Evolutionary conservation across 2,888 invertebrate genomes (phyloP).

Genomic region (Sinelater perroti): DNA sequence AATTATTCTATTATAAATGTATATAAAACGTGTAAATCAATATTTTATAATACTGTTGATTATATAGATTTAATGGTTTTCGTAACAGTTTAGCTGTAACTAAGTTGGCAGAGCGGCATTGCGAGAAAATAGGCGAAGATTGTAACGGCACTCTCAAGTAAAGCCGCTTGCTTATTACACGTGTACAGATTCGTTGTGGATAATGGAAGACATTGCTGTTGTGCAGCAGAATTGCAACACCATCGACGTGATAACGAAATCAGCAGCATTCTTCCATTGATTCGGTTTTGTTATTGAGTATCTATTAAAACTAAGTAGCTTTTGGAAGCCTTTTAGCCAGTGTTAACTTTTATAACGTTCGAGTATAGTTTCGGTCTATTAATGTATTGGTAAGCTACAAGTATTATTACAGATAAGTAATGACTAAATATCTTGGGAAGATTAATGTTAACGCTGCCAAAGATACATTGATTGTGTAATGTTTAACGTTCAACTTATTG

Average conservation of each 20-base stretch:
- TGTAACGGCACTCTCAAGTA: too few relatives aligned
- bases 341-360: not conserved
- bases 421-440: conserved; percentile 4
- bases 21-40: conserved; percentile 32
- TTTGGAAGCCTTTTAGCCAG: conserved; percentile 21
- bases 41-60: conserved; percentile 31
- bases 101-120: conserved; percentile 25
- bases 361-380: not conserved
- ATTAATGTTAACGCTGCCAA: conserved; percentile 27
- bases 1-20: conserved; percentile 43
- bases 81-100: conserved; percentile 37
- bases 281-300: not conserved
- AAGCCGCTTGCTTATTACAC: too few relatives aligned
- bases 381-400: conserved; percentile 16
- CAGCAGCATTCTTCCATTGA: not conserved
- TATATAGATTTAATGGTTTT: conserved; percentile 32
- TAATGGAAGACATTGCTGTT: too few relatives aligned
- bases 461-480: conserved; percentile 19
- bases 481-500: conserved; percentile 11
- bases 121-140: too few relatives aligned
- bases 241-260: too few relatives aligned
- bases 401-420: conserved; percentile 22
- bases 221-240: too few relatives aligned
- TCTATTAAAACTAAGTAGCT: conserved; percentile 2
- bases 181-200: too few relatives aligned